Evolutionary conservation across 2,888 invertebrate genomes (phyloP).

Genomic region (Erpobdella octoculata): DNA sequence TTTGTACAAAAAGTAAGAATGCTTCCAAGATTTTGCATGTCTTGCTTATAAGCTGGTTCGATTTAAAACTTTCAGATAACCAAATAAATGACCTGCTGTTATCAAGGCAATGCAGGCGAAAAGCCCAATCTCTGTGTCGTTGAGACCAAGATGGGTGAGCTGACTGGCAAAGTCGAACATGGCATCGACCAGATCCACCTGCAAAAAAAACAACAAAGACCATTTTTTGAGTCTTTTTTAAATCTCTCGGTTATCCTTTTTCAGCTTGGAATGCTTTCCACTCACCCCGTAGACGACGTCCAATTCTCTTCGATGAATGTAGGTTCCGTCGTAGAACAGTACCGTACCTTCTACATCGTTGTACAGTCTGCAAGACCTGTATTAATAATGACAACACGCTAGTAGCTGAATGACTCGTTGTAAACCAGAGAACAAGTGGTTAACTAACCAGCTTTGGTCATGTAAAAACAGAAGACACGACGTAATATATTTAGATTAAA

Average conservation of each 20-base stretch:
- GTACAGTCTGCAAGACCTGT: constrained; percentile 59
- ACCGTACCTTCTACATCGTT: constrained; percentile 61
- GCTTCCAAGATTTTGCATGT: no score
- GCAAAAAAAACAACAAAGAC: constrained; percentile 37
- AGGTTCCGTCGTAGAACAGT: constrained; percentile 82
- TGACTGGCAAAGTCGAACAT: constrained; percentile 69
- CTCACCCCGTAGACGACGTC: constrained; percentile 55
- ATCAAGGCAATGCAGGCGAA: constrained; percentile 78
- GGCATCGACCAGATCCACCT: constrained; percentile 75
- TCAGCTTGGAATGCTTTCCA: background rate
- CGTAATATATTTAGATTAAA: background rate
- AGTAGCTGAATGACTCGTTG: no score
- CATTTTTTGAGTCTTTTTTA: background rate
- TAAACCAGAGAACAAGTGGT: no score
- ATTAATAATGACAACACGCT: no score
- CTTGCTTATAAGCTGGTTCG: background rate
- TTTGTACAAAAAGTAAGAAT: no score
- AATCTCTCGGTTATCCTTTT: background rate
- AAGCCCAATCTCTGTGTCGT: constrained; percentile 81
- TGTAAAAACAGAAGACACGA: background rate
- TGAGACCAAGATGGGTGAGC: constrained; percentile 65
- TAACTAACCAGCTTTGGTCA: background rate
- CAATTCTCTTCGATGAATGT: constrained; percentile 72
- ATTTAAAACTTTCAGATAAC: background rate
- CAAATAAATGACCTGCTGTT: constrained; percentile 53